Conservation (phyloP, 2,797 vertebrate genomes). For the Orientallactaga sibirica region DNA sequence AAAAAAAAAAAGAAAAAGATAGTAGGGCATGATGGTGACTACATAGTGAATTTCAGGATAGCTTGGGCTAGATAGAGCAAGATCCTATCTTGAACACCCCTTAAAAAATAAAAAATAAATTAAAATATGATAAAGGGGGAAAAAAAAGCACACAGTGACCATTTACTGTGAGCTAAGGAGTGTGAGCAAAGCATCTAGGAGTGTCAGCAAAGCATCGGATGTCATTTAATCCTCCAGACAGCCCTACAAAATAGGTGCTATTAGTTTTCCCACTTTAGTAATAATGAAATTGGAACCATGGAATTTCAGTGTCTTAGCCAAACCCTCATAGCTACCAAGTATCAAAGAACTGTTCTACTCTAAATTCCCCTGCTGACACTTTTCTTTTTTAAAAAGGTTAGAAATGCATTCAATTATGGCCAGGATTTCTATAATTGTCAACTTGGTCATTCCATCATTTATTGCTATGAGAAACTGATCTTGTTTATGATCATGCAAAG, state of each 20-base stretch:
- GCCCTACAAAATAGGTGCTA: background rate
- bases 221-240: conserved; percentile 30
- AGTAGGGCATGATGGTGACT: too few species aligned
- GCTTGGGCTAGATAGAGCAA: too few species aligned
- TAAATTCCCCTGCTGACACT: background rate
- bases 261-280: background rate
- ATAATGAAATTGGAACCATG: background rate
- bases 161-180: conserved; percentile 17
- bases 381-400: background rate
- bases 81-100: too few species aligned
- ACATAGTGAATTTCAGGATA: too few species aligned
- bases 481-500: conserved; percentile 28
- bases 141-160: background rate
- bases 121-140: background rate
- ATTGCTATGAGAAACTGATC: conserved; percentile 1
- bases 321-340: background rate
- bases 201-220: background rate
- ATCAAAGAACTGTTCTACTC: conserved; percentile 36
- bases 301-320: background rate
- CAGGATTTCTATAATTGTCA: background rate
- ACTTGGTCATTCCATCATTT: background rate
- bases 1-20: too few species aligned
- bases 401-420: background rate
- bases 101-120: too few species aligned
- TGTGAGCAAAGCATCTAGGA: background rate